Percentiles rank a stretch among this genome's conserved stretches.
These are phyloP conservation scores for Eulemur rufifrons DNA, from an alignment of 2,113 vertebrate species.

Conservation along the genomic window DNA sequence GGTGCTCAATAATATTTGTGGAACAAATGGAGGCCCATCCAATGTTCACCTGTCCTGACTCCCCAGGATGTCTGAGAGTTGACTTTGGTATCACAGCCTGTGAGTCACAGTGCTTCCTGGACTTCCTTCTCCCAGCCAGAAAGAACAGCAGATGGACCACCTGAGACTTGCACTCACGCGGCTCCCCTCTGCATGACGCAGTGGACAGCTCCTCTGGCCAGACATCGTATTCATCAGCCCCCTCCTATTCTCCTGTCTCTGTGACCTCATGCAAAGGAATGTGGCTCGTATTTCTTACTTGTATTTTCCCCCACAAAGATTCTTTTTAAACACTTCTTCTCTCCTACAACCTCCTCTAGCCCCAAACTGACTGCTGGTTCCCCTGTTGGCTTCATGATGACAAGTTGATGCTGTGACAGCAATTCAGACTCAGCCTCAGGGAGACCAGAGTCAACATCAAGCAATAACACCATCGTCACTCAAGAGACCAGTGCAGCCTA, in stretches of 20 bases:
- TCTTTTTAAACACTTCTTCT: constrained; percentile 18
- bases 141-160: not conserved
- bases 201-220: not conserved
- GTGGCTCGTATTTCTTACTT: not conserved
- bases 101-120: not conserved
- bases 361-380: not conserved
- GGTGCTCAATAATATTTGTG: not conserved
- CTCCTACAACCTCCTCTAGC: not conserved
- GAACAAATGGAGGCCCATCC: not conserved
- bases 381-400: not conserved
- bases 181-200: not conserved
- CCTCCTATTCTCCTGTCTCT: not conserved
- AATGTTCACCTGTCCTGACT: not conserved
- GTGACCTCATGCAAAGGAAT: not conserved
- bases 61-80: not conserved
- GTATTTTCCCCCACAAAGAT: not conserved
- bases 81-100: not conserved
- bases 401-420: not conserved
- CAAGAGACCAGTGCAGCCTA: not conserved
- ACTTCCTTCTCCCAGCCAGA: not conserved
- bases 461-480: not conserved
- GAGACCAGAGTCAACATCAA: not conserved
- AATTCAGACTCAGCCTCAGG: not conserved
- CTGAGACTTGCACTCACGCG: rapidly evolving
- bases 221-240: not conserved